phyloP scores from a whole-genome alignment of 2,888 invertebrate genomes.

The Ceraclea dissimilis region DNA sequence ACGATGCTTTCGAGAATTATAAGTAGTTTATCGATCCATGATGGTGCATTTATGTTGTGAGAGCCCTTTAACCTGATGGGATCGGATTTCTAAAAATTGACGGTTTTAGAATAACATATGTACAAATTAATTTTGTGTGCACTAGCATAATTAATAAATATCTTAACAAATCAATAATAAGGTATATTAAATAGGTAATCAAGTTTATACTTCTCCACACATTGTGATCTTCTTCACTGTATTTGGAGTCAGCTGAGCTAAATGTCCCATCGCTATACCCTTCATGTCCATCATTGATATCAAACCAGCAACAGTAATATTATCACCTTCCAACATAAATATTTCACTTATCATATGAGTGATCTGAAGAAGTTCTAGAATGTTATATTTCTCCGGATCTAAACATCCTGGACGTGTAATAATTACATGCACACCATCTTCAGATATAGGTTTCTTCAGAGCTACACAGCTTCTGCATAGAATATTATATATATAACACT shows the following conservation, averaged over 20 bases:
- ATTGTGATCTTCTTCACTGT: conserved; percentile 46
- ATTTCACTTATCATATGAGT: conserved; percentile 36
- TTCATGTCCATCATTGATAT: conserved; percentile 46
- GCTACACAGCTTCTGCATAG: conserved; percentile 6
- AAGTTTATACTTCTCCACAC: background rate
- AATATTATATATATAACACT: background rate
- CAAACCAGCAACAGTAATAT: conserved; percentile 38
- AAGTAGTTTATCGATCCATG: conserved; percentile 49
- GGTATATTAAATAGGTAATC: too few relatives aligned
- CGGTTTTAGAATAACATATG: conserved; percentile 30
- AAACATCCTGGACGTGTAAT: conserved; percentile 46
- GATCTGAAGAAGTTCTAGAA: conserved; percentile 33
- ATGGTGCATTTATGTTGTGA: conserved; percentile 50
- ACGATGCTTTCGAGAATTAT: conserved; percentile 47
- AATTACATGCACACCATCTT: conserved; percentile 39
- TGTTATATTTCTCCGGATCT: conserved; percentile 37
- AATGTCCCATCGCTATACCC: conserved; percentile 42
- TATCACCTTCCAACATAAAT: conserved; percentile 46
- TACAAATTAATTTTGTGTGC: too few relatives aligned
- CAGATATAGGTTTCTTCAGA: conserved; percentile 33
- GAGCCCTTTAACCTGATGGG: conserved; percentile 52
- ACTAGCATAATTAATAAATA: background rate
- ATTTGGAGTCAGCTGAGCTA: conserved; percentile 45
- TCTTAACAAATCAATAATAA: background rate
- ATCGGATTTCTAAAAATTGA: conserved; percentile 51